Base-by-base conservation (phyloP, 2,888 invertebrate genomes). In the Ormyrus nitidulus region DNA sequence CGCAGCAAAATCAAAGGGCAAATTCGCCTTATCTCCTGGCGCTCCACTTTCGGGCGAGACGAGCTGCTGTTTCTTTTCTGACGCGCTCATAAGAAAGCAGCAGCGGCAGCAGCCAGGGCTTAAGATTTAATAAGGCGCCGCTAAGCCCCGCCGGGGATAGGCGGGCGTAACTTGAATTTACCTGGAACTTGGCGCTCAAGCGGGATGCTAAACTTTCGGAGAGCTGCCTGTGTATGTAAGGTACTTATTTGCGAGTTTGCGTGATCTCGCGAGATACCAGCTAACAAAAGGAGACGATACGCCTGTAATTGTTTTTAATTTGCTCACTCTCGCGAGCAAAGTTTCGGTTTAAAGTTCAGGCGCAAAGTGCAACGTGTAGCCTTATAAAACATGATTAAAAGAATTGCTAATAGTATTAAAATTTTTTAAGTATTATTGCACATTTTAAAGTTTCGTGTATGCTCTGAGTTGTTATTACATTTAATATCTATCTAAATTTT, bases 81-180 rank as follows among this genome's bases (percentile, higher is more conserved):
- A 34, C 34, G 34, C 34, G 3, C 34, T 34, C 34, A 34, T 34
- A 34, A 34, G 34, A 34, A 34, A 34, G 34, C 34, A 49, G 19
- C 49, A 51, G 49, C 13, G 59, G 48, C 65, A 46, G n/a, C 59
- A 9, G 10, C 13, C 11, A 61, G 13, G 49, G 56, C 65, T 76
- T 44, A 68, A 71, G 71, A 76, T 80, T 80, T 76, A 71, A 75
- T 75, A 79, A 79, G 75, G 61, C 56, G 9, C 6, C 10, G 53
- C 58, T 5, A n/a, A 62, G 34, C 64, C 11, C 51, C 34, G 6
- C 46, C 10, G 62, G 72, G 72, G 10, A 72, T 72, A 72, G 34
- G 34, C 34, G 34, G 34, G 34, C 34, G 34, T 3, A 34, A 34
- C 34, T 34, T 34, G 34, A 34, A 66, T 71, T 65, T 71, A 49